These are phyloP conservation scores for Penaeus monodon DNA, from an alignment of 2,888 invertebrate species.

Conservation along the genomic window DNA sequence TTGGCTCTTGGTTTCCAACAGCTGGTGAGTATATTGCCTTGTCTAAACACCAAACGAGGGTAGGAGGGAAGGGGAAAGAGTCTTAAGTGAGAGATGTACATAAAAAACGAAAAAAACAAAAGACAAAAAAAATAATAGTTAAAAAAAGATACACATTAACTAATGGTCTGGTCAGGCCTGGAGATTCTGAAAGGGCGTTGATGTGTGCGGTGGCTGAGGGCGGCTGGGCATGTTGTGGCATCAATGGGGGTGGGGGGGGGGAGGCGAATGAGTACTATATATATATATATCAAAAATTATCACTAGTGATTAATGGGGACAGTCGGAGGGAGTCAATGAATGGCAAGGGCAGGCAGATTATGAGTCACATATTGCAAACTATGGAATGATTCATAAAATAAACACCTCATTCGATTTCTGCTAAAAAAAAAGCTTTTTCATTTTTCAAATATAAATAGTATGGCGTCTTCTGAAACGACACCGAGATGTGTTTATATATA, in stretches of 20 bases:
- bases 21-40: conserved; percentile 60
- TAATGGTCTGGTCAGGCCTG: conserved; percentile 31
- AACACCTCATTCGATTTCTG: no score
- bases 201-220: background rate
- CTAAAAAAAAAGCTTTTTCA: no score
- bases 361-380: no score
- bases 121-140: background rate
- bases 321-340: background rate
- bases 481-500: background rate
- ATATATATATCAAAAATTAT: no score
- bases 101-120: background rate
- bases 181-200: conserved; percentile 17
- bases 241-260: background rate
- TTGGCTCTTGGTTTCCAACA: conserved; percentile 58
- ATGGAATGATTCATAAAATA: no score
- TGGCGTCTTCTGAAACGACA: no score
- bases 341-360: no score
- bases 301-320: background rate
- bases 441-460: no score
- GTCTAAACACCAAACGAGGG: conserved; percentile 38
- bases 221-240: background rate
- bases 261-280: background rate
- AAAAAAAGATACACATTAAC: conserved; percentile 10
- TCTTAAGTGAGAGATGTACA: conserved; percentile 39
- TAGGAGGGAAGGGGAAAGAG: conserved; percentile 10